Evolutionary conservation across 2,888 invertebrate species (phyloP), one percentile per base, ranked within the genome.

Genomic region (Cinara cedri): DNA sequence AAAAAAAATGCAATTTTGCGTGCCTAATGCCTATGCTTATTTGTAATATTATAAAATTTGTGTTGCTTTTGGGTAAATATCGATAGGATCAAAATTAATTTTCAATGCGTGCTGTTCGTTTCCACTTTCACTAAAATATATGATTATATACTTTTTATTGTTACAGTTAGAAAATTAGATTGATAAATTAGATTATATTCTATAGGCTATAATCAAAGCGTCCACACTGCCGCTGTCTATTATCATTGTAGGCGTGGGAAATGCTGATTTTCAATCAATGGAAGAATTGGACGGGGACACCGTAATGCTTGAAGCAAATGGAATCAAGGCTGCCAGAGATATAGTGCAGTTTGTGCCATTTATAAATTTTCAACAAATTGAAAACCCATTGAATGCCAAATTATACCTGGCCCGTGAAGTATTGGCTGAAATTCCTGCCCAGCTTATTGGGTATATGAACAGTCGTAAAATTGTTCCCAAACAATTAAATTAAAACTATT

Each of bases 161-260:
- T 72, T 75, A n/a, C 3, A 8, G 8, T 26, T 49, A 4, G 72
- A 49, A 72, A 49, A 60, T 8, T 49, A 49, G 44, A 60, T 72
- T 72, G 72, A 72, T 72, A 49, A 21, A 46, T 46, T 3, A 24
- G 62, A 72, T 72, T 76, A 24, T 57, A 34, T 82, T 80, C 82
- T 83, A 57, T 82, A 85, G 87, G 88, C 88, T 82, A 83, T 87
- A 49, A 85, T 86, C 24, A 83, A 87, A 85, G 89, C 89, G 6
- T 88, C 89, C 10, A 83, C 83, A n/a, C 85, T 89, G 42, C 90
- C 90, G 0, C 85, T 90, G 84, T 89, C 89, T 1, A 89, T 90
- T 74, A 90, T 90, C 81, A 90, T 90, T 81, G 87, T 90, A 57
- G 90, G 90, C n/a, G 88, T 90, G 65, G 90, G 90, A 34, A 86